Evolutionary conservation across 1,140 invertebrate species (phyloP).

Genomic region (Diplogasteroides magnus): DNA sequence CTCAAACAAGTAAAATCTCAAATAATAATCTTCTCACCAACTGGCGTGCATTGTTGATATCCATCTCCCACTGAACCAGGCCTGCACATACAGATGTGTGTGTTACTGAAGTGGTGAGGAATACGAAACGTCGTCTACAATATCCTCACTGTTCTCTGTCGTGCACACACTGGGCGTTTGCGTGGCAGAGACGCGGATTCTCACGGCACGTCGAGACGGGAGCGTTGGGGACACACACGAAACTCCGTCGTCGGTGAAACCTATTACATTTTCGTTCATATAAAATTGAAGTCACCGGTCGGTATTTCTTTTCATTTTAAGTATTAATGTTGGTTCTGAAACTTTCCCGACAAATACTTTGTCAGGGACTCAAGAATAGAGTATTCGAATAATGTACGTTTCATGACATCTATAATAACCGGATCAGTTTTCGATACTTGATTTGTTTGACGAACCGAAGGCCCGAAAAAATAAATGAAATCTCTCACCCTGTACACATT

Average conservation of each 20-base stretch:
- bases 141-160: constrained; percentile 57
- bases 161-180: constrained; percentile 66
- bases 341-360: neutral
- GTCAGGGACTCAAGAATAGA: neutral
- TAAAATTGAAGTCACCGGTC: neutral
- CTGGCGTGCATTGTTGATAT: constrained; percentile 46
- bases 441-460: too few relatives aligned
- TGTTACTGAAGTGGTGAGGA: constrained; percentile 47
- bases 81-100: constrained; percentile 69
- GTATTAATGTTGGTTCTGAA: too few relatives aligned
- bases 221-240: constrained; percentile 62
- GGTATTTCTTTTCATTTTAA: too few relatives aligned
- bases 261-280: constrained; percentile 31
- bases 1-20: too few relatives aligned
- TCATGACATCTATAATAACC: too few relatives aligned
- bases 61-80: constrained; percentile 74
- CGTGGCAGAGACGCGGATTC: constrained; percentile 54
- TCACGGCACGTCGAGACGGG: constrained; percentile 43
- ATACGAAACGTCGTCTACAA: neutral
- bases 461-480: too few relatives aligned
- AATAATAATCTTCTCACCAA: too few relatives aligned
- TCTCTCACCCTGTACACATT: constrained; percentile 55
- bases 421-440: too few relatives aligned
- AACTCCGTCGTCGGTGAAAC: constrained; percentile 68
- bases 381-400: constrained; percentile 4